A percentile compares a stretch with the other conserved stretches of the same genome.
phyloP scores from a whole-genome alignment of 2,797 vertebrate species.

The Loris lydekkerianus region DNA sequence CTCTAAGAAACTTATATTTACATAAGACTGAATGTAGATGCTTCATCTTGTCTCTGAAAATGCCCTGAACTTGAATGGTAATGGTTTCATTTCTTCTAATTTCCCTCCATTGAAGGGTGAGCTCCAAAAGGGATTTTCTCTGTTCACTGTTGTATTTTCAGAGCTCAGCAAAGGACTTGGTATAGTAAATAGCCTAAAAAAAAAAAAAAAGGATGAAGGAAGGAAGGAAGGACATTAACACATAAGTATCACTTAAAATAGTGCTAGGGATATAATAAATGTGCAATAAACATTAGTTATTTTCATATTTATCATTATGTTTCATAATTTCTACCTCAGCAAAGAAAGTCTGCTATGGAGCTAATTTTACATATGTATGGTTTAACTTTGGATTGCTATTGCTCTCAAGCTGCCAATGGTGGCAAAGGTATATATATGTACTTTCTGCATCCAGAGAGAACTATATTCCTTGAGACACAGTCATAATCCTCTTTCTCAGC shows the following conservation, averaged over 20 bases:
- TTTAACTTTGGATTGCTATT: background rate
- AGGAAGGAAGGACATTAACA: background rate
- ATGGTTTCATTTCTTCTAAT: background rate
- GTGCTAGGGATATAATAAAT: slow-evolving; percentile 13
- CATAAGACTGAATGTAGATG: background rate
- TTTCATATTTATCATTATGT: background rate
- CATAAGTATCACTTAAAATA: background rate
- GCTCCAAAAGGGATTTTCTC: background rate
- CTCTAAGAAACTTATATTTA: background rate
- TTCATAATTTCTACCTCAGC: background rate
- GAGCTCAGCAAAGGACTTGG: background rate
- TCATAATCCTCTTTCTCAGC: background rate
- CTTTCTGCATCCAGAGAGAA: background rate
- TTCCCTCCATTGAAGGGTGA: background rate
- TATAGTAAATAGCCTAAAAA: background rate
- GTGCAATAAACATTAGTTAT: background rate
- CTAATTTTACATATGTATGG: background rate
- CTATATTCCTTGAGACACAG: background rate
- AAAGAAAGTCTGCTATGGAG: background rate
- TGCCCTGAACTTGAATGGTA: background rate
- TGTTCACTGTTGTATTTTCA: background rate
- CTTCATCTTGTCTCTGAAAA: background rate
- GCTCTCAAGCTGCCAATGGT: background rate
- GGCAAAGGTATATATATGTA: background rate
- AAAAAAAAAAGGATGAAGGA: background rate